phyloP scores from a whole-genome alignment of 2,888 invertebrate genomes.

The Pyrochroa serraticornis region DNA sequence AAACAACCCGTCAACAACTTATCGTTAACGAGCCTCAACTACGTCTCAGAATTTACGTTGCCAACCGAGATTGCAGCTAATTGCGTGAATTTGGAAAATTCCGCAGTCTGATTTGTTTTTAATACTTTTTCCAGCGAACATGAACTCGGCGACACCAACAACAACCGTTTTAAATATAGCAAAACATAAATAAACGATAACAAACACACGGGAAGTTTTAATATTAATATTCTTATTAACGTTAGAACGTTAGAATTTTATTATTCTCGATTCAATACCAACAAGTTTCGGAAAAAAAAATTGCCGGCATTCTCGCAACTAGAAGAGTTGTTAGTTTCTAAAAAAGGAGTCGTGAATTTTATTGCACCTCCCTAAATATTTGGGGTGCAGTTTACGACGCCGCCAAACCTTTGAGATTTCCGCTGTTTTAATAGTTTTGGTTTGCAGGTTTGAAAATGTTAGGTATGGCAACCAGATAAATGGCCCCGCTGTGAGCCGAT shows the following conservation, averaged over 20 bases:
- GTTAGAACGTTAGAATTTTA: not conserved
- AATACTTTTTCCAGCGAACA: too few species aligned
- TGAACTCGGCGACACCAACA: too few species aligned
- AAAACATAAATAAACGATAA: too few species aligned
- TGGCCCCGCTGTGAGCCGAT: slow-evolving; percentile 25
- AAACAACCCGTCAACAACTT: not conserved
- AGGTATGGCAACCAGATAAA: not conserved
- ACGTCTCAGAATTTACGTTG: too few species aligned
- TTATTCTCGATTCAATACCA: too few species aligned
- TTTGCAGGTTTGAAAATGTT: too few species aligned
- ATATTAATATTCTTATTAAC: too few species aligned
- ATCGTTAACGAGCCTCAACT: not conserved
- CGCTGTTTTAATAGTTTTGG: slow-evolving; percentile 19
- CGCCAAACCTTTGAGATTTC: slow-evolving; percentile 20
- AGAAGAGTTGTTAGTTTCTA: too few species aligned
- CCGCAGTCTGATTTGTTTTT: not conserved
- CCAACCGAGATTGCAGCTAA: slow-evolving; percentile 4
- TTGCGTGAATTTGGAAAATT: slow-evolving; percentile 9
- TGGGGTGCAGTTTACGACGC: slow-evolving; percentile 14
- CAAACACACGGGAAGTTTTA: too few species aligned
- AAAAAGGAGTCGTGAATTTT: not conserved
- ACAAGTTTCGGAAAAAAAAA: too few species aligned
- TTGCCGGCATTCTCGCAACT: too few species aligned
- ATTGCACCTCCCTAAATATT: slow-evolving; percentile 10
- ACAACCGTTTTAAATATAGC: too few species aligned